Conservation (phyloP, 1,140 invertebrate species). For the Sogatella furcifera region DNA sequence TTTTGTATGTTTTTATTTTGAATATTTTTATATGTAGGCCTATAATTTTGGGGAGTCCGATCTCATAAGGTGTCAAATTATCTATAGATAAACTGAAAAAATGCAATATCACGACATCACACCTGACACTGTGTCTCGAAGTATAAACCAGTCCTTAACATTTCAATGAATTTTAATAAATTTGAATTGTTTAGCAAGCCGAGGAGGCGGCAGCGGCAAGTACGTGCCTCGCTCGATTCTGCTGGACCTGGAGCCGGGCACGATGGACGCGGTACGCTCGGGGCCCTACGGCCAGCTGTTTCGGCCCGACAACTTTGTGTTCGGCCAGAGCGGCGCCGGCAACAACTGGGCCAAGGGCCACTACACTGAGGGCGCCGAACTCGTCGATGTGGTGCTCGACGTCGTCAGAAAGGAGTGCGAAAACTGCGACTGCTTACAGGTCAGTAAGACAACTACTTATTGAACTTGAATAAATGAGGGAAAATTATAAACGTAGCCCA, state of each 20-base stretch:
- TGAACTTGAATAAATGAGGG: too few species aligned
- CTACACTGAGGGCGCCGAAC: slow-evolving; percentile 65
- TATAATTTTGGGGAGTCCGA: too few species aligned
- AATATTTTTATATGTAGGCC: too few species aligned
- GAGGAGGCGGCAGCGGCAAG: slow-evolving; percentile 38
- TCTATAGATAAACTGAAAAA: too few species aligned
- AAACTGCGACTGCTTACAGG: slow-evolving; percentile 56
- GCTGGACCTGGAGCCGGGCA: slow-evolving; percentile 63
- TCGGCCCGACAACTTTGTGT: slow-evolving; percentile 61
- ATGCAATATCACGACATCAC: too few species aligned
- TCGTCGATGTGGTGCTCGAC: slow-evolving; percentile 66
- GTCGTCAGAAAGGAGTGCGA: slow-evolving; percentile 69
- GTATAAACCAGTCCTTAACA: too few species aligned
- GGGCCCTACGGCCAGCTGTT: slow-evolving; percentile 61
- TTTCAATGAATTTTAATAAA: too few species aligned
- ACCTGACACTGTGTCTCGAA: too few species aligned
- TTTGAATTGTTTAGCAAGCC: slow-evolving; percentile 2
- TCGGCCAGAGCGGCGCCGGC: slow-evolving; percentile 50
- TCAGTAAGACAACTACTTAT: too few species aligned
- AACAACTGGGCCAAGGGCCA: slow-evolving; percentile 74
- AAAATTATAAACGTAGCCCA: too few species aligned
- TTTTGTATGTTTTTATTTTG: too few species aligned
- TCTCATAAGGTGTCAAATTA: too few species aligned
- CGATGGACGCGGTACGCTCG: slow-evolving; percentile 62
- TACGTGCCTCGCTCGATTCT: slow-evolving; percentile 70